Evolutionary conservation across 2,888 invertebrate species (phyloP).

Genomic region (Harpalus rubripes): DNA sequence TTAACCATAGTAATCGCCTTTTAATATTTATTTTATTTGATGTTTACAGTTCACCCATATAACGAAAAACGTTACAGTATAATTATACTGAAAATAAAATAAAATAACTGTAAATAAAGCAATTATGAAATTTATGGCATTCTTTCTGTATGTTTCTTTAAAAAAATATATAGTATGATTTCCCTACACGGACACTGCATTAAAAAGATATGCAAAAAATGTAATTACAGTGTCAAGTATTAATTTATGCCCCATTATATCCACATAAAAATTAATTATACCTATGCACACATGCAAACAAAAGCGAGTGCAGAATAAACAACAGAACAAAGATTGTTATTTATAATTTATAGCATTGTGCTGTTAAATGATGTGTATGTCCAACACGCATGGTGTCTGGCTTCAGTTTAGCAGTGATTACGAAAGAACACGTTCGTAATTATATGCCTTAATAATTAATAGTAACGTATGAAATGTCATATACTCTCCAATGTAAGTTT

Average conservation of each 20-base stretch:
- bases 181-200: not conserved
- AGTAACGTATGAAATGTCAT: constrained; percentile 46
- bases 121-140: not conserved
- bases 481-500: constrained; percentile 7
- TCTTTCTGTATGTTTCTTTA: not conserved
- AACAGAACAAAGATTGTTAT: constrained; percentile 26
- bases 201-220: not conserved
- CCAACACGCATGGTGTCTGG: constrained; percentile 18
- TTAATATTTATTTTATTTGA: no score
- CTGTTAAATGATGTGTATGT: constrained; percentile 25
- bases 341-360: constrained; percentile 19
- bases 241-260: constrained; percentile 35
- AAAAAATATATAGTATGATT: not conserved
- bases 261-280: constrained; percentile 20
- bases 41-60: no score
- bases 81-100: no score
- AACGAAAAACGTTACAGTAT: no score
- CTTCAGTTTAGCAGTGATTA: constrained; percentile 4
- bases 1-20: no score
- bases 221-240: constrained; percentile 29
- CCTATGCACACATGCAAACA: constrained; percentile 19
- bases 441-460: constrained; percentile 37
- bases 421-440: constrained; percentile 20
- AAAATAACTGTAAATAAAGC: no score
- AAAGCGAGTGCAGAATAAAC: constrained; percentile 13